A percentile compares a stretch with the other conserved stretches of the same genome.
Evolutionary conservation across 1,140 invertebrate genomes (phyloP).

Genomic region (Microplitis demolitor): DNA sequence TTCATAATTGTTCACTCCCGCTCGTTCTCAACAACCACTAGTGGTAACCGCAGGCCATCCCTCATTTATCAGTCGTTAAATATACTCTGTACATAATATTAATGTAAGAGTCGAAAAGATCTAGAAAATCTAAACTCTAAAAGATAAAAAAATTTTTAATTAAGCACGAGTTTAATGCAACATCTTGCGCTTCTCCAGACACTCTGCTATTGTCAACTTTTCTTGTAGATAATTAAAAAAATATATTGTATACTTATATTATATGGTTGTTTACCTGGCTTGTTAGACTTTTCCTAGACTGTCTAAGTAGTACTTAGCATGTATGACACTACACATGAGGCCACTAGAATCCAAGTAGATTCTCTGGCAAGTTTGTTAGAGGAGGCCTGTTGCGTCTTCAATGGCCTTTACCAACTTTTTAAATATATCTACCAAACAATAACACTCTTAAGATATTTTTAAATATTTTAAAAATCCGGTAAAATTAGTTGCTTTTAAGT

Average conservation of each 20-base stretch:
- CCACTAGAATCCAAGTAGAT: slow-evolving; percentile 57
- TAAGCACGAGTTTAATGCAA: background rate
- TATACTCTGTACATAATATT: background rate
- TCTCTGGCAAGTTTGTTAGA: slow-evolving; percentile 51
- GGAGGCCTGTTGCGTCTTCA: slow-evolving; percentile 57
- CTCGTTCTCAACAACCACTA: slow-evolving; percentile 23
- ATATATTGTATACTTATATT: too few relatives aligned
- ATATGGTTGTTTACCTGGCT: too few relatives aligned
- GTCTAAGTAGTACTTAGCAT: slow-evolving; percentile 53
- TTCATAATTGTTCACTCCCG: slow-evolving; percentile 47
- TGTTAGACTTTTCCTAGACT: background rate
- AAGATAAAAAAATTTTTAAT: background rate
- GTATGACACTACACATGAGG: slow-evolving; percentile 58
- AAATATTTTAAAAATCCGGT: background rate
- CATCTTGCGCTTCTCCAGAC: too few relatives aligned
- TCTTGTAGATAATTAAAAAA: too few relatives aligned
- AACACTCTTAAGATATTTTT: background rate
- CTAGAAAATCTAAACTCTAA: too few relatives aligned
- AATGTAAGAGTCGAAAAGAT: background rate
- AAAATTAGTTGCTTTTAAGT: too few relatives aligned
- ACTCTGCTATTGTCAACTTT: too few relatives aligned
- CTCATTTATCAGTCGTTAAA: background rate
- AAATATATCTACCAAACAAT: slow-evolving; percentile 2
- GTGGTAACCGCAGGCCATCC: slow-evolving; percentile 10
- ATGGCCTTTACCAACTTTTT: slow-evolving; percentile 44